Evolutionary conservation across 2,113 vertebrate species (phyloP), one percentile per base, ranked within the genome.

Genomic region (Oreamnos americanus): DNA sequence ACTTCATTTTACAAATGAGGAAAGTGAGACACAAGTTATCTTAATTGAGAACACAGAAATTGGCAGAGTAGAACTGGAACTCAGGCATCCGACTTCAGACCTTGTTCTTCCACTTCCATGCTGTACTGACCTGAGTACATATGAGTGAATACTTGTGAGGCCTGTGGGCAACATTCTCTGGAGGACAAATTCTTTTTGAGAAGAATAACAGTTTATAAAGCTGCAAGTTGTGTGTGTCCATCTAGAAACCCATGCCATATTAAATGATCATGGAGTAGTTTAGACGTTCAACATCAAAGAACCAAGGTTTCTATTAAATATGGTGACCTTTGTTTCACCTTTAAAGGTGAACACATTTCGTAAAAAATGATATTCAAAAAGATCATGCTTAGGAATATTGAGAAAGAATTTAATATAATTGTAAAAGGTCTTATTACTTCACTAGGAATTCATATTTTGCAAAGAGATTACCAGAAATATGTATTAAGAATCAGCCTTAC

Each of bases 261-360:
- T 84, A 85, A 94, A 95, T 94, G 96, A 95, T 98, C 91, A 97
- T 49, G 49, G 81, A 84, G 60, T 95, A 88, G 96, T 91, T 98
- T 74, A 96, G 89, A 98, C 86, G n/a, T 97, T 96, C 95, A 98
- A 16, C 82, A 96, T 93, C 91, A 76, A 95, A 97, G 94, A 94
- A 93, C 93, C 88, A 96, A 95, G 79, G 47, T 96, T 98, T 98
- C 95, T 94, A 94, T 90, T 97, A 79, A 89, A 95, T 86, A 76
- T 90, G 92, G 21, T 96, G 30, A 0, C 76, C 84, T 98, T 98
- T 97, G 92, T 97, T 98, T 98, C 87, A 95, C 87, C 67, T 85
- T 95, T 94, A 91, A 98, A 98, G 93, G 62, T 26, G 96, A 71
- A 86, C 85, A 79, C 51, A 84, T 97, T 96, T 93, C 62, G 71